Base-by-base conservation (phyloP, 1,140 invertebrate genomes). In the Eumaeus atala region DNA sequence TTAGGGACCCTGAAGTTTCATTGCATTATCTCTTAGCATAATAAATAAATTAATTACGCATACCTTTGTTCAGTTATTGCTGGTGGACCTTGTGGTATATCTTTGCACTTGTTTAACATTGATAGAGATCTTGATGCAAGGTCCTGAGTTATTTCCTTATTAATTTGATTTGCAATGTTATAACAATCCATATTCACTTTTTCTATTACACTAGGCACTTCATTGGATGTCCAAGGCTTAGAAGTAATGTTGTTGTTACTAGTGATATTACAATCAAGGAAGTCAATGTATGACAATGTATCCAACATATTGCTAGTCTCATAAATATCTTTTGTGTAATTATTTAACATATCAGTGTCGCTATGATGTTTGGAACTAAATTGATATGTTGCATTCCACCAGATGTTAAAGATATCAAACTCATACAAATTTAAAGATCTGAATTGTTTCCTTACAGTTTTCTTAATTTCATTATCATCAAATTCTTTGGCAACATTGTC, bases 181-280 rank as follows among this genome's bases (percentile, higher is more conserved):
- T 75, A 85, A 55, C 56, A 61, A 9, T 71, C 63, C 12, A 72
- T 62, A 60, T 72, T 72, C 55, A 86, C 80, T 48, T 53, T 64
- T 59, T 85, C 82, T 51, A 77, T 74, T 35, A 86, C 65, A 72
- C 81, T 86, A 35, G 77, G 61, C 58, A 50, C 62, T 61, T 80
- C 76, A 21, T 48, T 37, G 17, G 48, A 56, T 40, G 57, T 58
- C 83, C 84, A 87, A 16, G 82, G 77, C 21, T 61, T 51, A 28
- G 67, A 64, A 53, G 58, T 59, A 14, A 77, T 66, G 52, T 70
- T 61, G 28, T 21, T 53, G 28, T 48, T 48, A 21, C 18, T 53
- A 62, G 60, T 53, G 33, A 34, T 38, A 56, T 66, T 54, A 47
- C 18, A 49, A 48, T 66, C 64, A 51, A 73, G 65, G 48, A 58